Evolutionary conservation across 1,140 invertebrate species (phyloP), one percentile per base, ranked within the genome.

Genomic region (Choristoneura fumiferana): DNA sequence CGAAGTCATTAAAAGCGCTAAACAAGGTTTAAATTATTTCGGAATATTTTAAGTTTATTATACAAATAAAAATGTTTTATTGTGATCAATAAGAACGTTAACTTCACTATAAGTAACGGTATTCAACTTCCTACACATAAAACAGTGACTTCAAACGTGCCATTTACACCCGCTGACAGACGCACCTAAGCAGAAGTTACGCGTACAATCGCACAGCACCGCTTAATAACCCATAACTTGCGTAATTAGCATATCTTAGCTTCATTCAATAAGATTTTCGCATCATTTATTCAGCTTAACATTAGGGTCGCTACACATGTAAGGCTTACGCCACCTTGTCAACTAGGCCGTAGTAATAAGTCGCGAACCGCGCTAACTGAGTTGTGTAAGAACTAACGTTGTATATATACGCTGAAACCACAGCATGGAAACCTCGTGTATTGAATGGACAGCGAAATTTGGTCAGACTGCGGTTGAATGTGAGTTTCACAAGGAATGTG

Each of bases 261-360:
- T 18, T 17, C 22, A 49, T 49, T 49, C 43, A 49, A 49, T 49
- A 49, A 49, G 10, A 49, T 49, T 49, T 49, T 49, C 43, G n/a
- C 43, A 49, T 49, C 43, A 49, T 49, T 49, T 49, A 14, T 49
- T 49, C 22, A 22, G 29, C 17, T 49, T 22, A 49, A 22, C 43
- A 49, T 49, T 49, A 49, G 43, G 43, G 43, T 49, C 22, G 22
- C 2, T 49, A 49, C 43, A 49, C 43, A 49, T 49, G 43, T 49
- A 49, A 49, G 43, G 43, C 43, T 49, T 49, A 17, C 43, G 43
- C 43, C 43, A 49, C 43, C 22, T 2, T 49, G 43, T 12, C 22
- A 49, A 49, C 43, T 49, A n/a, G 43, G 43, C 43, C 43, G 43
- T 22, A 49, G 18, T 12, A 29, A 49, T 29, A 18, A 12, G 43